Percentiles rank a stretch among this genome's conserved stretches.
Conservation (phyloP, 1,140 invertebrate species). For the Hyles euphorbiae region DNA sequence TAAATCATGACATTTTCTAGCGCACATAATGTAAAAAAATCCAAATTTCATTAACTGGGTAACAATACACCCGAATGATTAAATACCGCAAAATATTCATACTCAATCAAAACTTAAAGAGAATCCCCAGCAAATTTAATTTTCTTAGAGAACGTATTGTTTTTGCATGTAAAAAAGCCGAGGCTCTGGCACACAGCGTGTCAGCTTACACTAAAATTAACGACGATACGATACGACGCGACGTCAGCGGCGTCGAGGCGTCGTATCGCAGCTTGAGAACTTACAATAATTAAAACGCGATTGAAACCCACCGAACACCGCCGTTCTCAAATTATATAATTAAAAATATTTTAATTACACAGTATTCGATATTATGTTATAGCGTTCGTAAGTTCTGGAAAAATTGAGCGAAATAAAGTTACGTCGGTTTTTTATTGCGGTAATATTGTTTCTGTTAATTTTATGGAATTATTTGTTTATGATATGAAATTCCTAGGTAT, state of each 20-base stretch:
- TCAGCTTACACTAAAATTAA: slow-evolving; percentile 52
- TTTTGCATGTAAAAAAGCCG: slow-evolving; percentile 3
- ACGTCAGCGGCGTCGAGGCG: slow-evolving; percentile 6
- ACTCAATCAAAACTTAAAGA: slow-evolving; percentile 6
- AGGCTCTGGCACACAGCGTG: slow-evolving; percentile 12
- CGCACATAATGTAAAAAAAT: too few relatives aligned
- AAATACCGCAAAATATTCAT: too few relatives aligned
- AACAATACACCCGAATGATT: too few relatives aligned
- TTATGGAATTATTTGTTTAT: too few relatives aligned
- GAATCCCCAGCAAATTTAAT: slow-evolving; percentile 7
- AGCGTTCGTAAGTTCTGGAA: too few relatives aligned
- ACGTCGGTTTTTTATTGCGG: too few relatives aligned
- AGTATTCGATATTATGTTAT: background rate
- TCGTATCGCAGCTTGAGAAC: slow-evolving; percentile 31
- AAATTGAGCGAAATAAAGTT: too few relatives aligned
- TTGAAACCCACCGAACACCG: slow-evolving; percentile 33
- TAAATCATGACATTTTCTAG: too few relatives aligned
- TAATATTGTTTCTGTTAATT: too few relatives aligned
- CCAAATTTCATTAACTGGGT: too few relatives aligned
- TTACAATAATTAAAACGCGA: slow-evolving; percentile 53
- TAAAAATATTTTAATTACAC: slow-evolving; percentile 50
- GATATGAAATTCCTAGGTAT: too few relatives aligned
- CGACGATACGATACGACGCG: slow-evolving; percentile 22
- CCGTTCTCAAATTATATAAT: slow-evolving; percentile 51
- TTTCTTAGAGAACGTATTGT: slow-evolving; percentile 3